Conservation (phyloP, 2,888 invertebrate species). For the Dasysyrphus tricinctus region DNA sequence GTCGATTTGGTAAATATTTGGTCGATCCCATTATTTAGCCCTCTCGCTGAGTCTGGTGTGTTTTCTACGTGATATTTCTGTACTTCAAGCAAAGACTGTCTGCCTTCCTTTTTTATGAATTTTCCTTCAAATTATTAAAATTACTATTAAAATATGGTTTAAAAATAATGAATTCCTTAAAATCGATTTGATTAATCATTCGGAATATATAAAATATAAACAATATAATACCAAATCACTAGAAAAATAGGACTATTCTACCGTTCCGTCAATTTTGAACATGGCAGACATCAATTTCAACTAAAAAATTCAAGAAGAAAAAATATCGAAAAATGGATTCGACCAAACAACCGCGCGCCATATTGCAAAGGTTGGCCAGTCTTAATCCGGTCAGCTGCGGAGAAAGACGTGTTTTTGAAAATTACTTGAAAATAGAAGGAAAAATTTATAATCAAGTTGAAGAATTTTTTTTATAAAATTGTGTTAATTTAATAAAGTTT, state of each 20-base stretch:
- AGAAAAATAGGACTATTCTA: slow-evolving; percentile 18
- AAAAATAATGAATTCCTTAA: slow-evolving; percentile 6
- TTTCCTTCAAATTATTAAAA: not conserved
- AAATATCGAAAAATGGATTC: slow-evolving; percentile 59
- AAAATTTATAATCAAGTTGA: slow-evolving; percentile 73
- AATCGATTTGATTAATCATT: not conserved
- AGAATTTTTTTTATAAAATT: slow-evolving; percentile 63
- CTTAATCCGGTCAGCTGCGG: slow-evolving; percentile 86
- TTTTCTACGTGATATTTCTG: slow-evolving; percentile 11
- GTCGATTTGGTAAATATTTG: slow-evolving; percentile 71
- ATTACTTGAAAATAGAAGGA: slow-evolving; percentile 51
- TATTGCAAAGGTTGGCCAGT: slow-evolving; percentile 84
- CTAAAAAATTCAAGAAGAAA: slow-evolving; percentile 39
- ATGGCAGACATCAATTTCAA: slow-evolving; percentile 47
- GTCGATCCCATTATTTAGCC: slow-evolving; percentile 70
- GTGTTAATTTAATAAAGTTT: slow-evolving; percentile 37
- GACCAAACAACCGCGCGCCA: slow-evolving; percentile 81
- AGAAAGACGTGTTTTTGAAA: slow-evolving; percentile 83
- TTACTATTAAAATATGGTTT: not conserved
- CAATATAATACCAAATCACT: not conserved
- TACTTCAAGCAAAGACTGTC: slow-evolving; percentile 40
- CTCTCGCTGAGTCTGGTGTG: slow-evolving; percentile 53
- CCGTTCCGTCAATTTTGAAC: slow-evolving; percentile 7
- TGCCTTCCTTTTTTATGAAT: slow-evolving; percentile 36
- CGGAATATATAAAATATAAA: not conserved